Evolutionary conservation across 2,888 invertebrate genomes (phyloP), one percentile per base, ranked within the genome.

Genomic region (Erannis defoliaria): DNA sequence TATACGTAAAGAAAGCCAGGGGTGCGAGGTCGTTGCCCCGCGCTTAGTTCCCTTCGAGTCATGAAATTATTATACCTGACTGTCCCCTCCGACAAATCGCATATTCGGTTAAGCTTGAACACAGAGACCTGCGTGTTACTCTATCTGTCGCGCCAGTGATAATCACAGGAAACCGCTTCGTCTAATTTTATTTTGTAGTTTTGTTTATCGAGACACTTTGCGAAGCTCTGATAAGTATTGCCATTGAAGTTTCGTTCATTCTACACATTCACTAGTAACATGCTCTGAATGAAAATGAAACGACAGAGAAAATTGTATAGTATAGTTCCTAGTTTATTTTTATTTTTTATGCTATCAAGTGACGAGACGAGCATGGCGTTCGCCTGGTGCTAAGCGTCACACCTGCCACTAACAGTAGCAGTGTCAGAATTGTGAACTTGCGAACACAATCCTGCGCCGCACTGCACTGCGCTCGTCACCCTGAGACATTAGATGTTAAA

Each of bases 1-100:
- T 76, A 75, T 76, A 79, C 75, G 79, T 76, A 78, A 82, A 87
- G 86, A 85, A 82, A 82, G 74, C 81, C 80, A 84, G 81, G 90
- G 90, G 89, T 86, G 89, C 76, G 78, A 84, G 90, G 87, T 87
- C 85, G 79, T 79, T 82, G 89, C 78, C 77, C 71, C 75, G 71
- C 64, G 66, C 79, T 80, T 70, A 80, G 76, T 78, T 76, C 81
- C 82, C 82, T 82, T 78, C 76, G 69, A 76, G 62, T 77, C 76
- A 80, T 81, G 74, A 81, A 81, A 79, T 80, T 75, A 76, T 80
- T 75, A 78, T 76, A 77, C 78, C 78, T 77, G 75, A 68, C 68
- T 64, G 68, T 71, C 72, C 72, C 70, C 72, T 72, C 60, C 37
- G 56, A 60, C 58, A 64, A 68, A 63, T 57, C 50, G 66, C 62